Percentiles rank a stretch among this genome's conserved stretches.
Conservation (phyloP, 2,113 vertebrate genomes). For the Alectura lathami region DNA sequence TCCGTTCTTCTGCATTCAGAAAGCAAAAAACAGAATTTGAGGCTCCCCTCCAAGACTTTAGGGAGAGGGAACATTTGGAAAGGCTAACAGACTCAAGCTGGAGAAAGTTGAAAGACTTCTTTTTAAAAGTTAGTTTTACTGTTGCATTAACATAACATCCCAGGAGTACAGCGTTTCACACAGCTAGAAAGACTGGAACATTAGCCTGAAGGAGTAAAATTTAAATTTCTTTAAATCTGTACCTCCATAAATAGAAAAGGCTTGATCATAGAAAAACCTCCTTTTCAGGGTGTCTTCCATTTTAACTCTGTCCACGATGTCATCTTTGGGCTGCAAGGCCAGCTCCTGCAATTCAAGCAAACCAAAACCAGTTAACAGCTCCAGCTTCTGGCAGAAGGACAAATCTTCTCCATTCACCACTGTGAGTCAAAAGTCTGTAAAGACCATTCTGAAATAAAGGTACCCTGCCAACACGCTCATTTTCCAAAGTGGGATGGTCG, state of each 20-base stretch:
- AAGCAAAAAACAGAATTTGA: background rate
- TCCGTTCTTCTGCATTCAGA: background rate
- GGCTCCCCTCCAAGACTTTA: background rate
- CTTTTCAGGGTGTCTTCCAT: constrained; percentile 98
- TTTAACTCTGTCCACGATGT: constrained; percentile 91
- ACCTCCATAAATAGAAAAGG: constrained; percentile 99
- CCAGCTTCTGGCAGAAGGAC: background rate
- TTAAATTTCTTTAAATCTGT: background rate
- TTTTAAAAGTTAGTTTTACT: too few species aligned
- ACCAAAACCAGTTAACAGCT: background rate
- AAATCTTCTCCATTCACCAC: background rate
- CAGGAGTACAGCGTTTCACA: background rate
- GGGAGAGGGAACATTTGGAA: background rate
- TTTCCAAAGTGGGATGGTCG: background rate
- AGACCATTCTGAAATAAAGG: background rate
- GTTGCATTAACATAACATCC: background rate
- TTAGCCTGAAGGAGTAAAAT: background rate
- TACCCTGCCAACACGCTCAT: background rate
- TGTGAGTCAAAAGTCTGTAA: background rate
- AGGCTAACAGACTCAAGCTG: background rate
- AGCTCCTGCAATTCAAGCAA: constrained; percentile 82
- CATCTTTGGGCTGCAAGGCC: constrained; percentile 94
- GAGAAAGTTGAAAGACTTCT: too few species aligned
- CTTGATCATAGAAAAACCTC: constrained; percentile 98
- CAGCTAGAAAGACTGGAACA: background rate